phyloP scores from a whole-genome alignment of 2,113 vertebrate species.

The Rhea pennata region DNA sequence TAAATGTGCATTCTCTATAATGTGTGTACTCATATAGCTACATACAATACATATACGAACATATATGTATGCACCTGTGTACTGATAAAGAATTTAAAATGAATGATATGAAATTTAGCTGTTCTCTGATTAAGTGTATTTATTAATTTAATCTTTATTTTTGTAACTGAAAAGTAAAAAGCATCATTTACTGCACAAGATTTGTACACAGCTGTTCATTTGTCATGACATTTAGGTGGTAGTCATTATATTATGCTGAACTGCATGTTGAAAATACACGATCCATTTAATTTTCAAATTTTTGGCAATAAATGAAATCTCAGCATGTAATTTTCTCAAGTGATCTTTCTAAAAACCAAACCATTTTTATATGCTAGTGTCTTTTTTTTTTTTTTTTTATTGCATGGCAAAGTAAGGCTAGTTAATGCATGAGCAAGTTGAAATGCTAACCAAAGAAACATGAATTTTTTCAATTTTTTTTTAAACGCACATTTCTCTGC shows the following conservation, averaged over 20 bases:
- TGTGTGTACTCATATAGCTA: constrained; percentile 49
- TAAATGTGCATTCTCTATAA: background rate
- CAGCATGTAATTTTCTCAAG: constrained; percentile 82
- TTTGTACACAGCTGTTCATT: constrained; percentile 79
- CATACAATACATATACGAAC: constrained; percentile 52
- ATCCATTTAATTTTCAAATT: constrained; percentile 77
- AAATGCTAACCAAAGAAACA: constrained; percentile 80
- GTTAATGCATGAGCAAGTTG: constrained; percentile 82
- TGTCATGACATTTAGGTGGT: constrained; percentile 77
- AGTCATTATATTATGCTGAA: constrained; percentile 74
- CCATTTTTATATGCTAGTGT: constrained; percentile 77
- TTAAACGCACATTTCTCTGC: constrained; percentile 87
- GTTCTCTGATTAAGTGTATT: constrained; percentile 52
- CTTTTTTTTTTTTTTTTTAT: constrained; percentile 75
- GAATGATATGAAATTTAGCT: constrained; percentile 11
- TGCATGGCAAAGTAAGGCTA: constrained; percentile 86
- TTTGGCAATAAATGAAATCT: constrained; percentile 75
- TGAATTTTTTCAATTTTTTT: constrained; percentile 76
- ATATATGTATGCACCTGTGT: constrained; percentile 66
- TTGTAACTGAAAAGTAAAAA: constrained; percentile 61
- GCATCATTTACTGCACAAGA: constrained; percentile 62
- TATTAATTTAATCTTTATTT: constrained; percentile 43
- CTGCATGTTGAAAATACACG: constrained; percentile 80
- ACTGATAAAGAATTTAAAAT: constrained; percentile 18
- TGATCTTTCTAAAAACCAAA: constrained; percentile 65